phyloP scores from a whole-genome alignment of 2,113 vertebrate genomes.

The Albula glossodonta region DNA sequence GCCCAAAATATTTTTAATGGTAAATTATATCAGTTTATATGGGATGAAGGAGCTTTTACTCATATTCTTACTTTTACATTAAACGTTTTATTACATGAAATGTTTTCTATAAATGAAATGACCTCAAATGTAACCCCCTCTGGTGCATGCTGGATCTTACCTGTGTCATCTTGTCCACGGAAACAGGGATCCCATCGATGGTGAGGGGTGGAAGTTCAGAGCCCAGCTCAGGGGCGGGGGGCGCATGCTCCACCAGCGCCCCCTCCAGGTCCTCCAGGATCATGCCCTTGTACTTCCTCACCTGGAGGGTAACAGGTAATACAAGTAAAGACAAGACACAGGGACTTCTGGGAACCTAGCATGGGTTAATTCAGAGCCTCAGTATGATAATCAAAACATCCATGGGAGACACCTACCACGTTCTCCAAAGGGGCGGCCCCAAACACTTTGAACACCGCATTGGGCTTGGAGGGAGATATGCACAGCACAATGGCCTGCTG shows the following conservation, averaged over 20 bases:
- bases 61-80: too few species aligned
- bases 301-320: constrained; percentile 63
- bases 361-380: too few species aligned
- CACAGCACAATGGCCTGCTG: constrained; percentile 98
- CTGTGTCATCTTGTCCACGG: constrained; percentile 99
- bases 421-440: constrained; percentile 96
- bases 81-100: too few species aligned
- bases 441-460: constrained; percentile 95
- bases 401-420: constrained; percentile 74
- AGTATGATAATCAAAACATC: not conserved
- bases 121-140: too few species aligned
- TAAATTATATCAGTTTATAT: too few species aligned
- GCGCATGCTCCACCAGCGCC: constrained; percentile 91
- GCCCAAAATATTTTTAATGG: too few species aligned
- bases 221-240: constrained; percentile 86
- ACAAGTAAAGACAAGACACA: not conserved
- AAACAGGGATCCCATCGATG: constrained; percentile 96
- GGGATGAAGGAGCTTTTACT: too few species aligned
- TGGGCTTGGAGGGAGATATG: constrained; percentile 96
- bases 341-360: not conserved
- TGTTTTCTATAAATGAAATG: too few species aligned
- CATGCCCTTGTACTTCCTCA: constrained; percentile 97
- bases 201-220: constrained; percentile 94
- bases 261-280: constrained; percentile 97
- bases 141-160: constrained; percentile 59